phyloP scores from a whole-genome alignment of 2,888 invertebrate species.

The Lepidochrysops patricia region DNA sequence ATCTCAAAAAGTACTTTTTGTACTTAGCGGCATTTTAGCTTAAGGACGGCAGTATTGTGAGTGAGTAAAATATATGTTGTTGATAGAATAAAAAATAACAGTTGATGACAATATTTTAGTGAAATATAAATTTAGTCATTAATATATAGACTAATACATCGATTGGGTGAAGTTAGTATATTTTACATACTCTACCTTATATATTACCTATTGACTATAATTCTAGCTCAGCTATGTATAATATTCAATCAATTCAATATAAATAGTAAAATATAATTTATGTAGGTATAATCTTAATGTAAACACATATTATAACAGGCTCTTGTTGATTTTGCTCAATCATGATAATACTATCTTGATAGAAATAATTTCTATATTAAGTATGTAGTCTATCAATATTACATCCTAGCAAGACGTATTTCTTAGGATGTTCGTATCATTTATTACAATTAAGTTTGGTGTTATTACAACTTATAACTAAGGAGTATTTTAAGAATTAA shows the following conservation, averaged over 20 bases:
- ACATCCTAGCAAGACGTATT: no score
- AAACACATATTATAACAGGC: background rate
- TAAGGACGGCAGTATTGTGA: no score
- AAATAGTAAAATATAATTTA: background rate
- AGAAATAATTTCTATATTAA: no score
- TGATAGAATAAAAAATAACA: background rate
- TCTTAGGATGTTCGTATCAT: background rate
- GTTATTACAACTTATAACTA: background rate
- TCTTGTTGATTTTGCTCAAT: background rate
- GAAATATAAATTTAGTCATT: background rate
- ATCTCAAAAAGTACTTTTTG: no score
- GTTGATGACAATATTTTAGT: background rate
- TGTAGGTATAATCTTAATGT: background rate
- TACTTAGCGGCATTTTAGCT: no score
- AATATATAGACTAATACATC: no score
- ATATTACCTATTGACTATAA: background rate
- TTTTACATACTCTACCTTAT: background rate
- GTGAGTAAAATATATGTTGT: no score
- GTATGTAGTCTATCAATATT: no score
- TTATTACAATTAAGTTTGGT: conserved; percentile 3
- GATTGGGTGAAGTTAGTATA: background rate
- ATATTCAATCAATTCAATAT: background rate
- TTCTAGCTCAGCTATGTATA: background rate
- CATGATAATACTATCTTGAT: background rate
- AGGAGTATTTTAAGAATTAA: background rate